Base-by-base conservation (phyloP, 1,140 invertebrate genomes). In the Ruditapes philippinarum region DNA sequence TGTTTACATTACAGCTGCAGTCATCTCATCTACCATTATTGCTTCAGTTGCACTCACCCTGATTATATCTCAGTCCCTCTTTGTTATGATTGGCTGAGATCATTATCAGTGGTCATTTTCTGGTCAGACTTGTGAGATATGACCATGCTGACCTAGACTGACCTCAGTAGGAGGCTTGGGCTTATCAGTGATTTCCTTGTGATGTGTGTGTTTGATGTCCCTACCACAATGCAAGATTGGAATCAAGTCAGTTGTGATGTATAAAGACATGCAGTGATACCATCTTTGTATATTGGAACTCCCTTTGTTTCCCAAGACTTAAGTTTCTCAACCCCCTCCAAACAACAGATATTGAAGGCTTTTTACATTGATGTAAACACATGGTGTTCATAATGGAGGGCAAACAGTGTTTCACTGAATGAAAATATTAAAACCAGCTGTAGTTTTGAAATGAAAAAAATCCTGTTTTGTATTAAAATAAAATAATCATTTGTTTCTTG, bases 131-230 rank as follows among this genome's bases (percentile, higher is more conserved):
- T 19, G 85, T 88, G 85, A 79, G 40, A 42, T 88, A 88, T 88
- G 76, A 49, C n/a, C 45, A 65, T 28, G 17, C 54, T 88, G 85
- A 88, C 85, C 85, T 49, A 65, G 40, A 45, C 68, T 76, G 25
- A 60, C 38, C 49, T 57, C 25, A 22, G 36, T 33, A 76, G 51
- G 68, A 78, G 74, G 42, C 74, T 57, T 28, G 74, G 85, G 85
- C 74, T 88, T 88, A 88, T 88, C 85, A 88, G 85, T 28, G 76
- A 25, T 22, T 78, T 38, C n/a, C n/a, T 40, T 54, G 74, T 78
- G 74, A 78, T 49, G 9, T 40, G 38, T 22, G 45, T 22, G 57
- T 86, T 86, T 86, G 84, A 86, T 60, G 84, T 78, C 14, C 51
- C 57, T 28, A 78, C n/a, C 70, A 76, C 33, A 62, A 70, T 78